These are phyloP conservation scores for Nebria salina DNA, from an alignment of 2,888 invertebrate genomes.

Conservation along the genomic window DNA sequence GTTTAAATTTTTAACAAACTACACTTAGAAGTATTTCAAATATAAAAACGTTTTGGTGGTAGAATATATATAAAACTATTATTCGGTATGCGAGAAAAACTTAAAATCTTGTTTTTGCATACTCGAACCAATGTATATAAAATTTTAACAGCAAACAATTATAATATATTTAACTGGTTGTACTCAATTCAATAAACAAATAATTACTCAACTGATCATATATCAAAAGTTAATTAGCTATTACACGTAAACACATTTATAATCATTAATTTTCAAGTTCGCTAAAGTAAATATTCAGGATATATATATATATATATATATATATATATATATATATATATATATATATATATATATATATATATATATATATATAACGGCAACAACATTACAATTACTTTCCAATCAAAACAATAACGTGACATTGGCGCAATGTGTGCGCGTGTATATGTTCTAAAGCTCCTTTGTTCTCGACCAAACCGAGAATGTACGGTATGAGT, in stretches of 20 bases:
- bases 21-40: too few species aligned
- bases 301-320: not conserved
- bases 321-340: too few species aligned
- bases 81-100: too few species aligned
- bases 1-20: too few species aligned
- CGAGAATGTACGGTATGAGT: slow-evolving; percentile 28
- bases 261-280: not conserved
- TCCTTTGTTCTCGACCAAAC: slow-evolving; percentile 26
- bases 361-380: too few species aligned
- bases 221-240: not conserved
- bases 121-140: too few species aligned
- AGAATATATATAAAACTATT: too few species aligned
- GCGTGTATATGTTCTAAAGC: not conserved
- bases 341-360: too few species aligned
- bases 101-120: too few species aligned
- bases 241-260: not conserved
- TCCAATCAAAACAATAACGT: slow-evolving; percentile 46
- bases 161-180: not conserved
- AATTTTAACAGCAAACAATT: not conserved
- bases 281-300: not conserved
- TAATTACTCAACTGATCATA: not conserved
- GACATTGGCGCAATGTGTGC: slow-evolving; percentile 25
- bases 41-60: too few species aligned
- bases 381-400: slow-evolving; percentile 44
- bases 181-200: not conserved